Evolutionary conservation across 1,140 invertebrate genomes (phyloP).

Genomic region (Hylaeus volcanicus): DNA sequence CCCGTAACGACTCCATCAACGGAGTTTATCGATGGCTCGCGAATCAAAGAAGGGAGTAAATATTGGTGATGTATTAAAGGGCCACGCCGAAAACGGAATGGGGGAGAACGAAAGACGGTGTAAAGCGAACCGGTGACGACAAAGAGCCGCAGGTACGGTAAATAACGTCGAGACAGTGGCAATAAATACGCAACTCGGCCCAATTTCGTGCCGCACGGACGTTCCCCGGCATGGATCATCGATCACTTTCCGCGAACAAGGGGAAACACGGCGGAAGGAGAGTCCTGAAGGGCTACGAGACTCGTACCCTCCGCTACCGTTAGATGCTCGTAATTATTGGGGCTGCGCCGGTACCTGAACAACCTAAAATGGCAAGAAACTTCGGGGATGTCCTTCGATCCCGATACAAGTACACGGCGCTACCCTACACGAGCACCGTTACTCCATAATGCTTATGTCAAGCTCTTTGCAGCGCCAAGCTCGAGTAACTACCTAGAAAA

Average conservation of each 20-base stretch:
- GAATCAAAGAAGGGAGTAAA: background rate
- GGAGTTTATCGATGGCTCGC: no score
- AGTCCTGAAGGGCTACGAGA: background rate
- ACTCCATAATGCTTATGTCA: no score
- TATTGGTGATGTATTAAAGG: constrained; percentile 17
- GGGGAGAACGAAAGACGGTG: background rate
- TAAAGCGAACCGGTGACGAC: constrained; percentile 4
- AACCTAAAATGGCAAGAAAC: background rate
- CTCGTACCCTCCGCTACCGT: background rate
- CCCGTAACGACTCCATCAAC: no score
- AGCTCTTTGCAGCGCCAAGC: no score
- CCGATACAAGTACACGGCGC: no score
- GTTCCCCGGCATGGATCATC: constrained; percentile 48
- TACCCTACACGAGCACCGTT: no score
- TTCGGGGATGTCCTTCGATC: background rate
- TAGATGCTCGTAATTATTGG: background rate
- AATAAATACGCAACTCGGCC: constrained; percentile 58
- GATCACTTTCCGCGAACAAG: constrained; percentile 50
- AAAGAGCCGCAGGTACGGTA: constrained; percentile 38
- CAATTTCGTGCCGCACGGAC: constrained; percentile 46
- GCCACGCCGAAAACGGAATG: constrained; percentile 3
- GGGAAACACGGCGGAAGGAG: background rate
- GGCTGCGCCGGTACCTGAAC: background rate
- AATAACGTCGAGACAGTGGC: constrained; percentile 50
- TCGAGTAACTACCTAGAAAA: no score